Evolutionary conservation across 2,888 invertebrate species (phyloP).

Genomic region (Eilema caniola): DNA sequence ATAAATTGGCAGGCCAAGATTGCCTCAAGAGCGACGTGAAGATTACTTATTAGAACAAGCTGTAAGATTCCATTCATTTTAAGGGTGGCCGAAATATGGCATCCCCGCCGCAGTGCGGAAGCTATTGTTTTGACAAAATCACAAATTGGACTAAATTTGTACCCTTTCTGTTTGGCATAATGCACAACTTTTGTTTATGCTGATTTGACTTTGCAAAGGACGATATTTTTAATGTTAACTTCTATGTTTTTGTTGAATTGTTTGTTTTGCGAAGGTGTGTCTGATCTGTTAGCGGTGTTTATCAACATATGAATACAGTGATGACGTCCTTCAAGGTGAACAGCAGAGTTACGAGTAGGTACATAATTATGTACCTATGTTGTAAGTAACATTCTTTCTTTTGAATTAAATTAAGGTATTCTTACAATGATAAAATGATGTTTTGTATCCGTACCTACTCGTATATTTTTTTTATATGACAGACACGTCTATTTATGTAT

Average conservation of each 20-base stretch:
- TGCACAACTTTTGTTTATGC: conserved; percentile 33
- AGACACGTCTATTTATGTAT: no score
- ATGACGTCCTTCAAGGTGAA: conserved; percentile 15
- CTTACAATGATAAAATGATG: not conserved
- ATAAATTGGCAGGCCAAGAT: conserved; percentile 51
- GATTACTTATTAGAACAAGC: conserved; percentile 64
- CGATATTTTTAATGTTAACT: conserved; percentile 19
- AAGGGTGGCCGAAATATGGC: conserved; percentile 63
- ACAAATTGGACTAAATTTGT: conserved; percentile 48
- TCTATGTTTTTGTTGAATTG: conserved; percentile 4
- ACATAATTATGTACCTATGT: no score
- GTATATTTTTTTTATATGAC: no score
- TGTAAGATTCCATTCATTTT: conserved; percentile 50
- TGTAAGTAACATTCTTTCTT: not conserved
- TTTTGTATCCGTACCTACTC: no score
- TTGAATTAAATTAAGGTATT: not conserved
- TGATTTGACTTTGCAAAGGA: conserved; percentile 33
- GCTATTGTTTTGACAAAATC: conserved; percentile 63
- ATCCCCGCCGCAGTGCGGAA: conserved; percentile 77
- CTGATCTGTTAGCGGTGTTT: conserved; percentile 13
- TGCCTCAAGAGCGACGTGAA: conserved; percentile 49
- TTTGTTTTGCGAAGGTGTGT: conserved; percentile 16
- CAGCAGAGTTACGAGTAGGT: not conserved
- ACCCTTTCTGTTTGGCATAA: conserved; percentile 37
- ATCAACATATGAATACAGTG: conserved; percentile 8